Evolutionary conservation across 2,888 invertebrate species (phyloP), one percentile per base, ranked within the genome.

Genomic region (Cataglyphis albicans): DNA sequence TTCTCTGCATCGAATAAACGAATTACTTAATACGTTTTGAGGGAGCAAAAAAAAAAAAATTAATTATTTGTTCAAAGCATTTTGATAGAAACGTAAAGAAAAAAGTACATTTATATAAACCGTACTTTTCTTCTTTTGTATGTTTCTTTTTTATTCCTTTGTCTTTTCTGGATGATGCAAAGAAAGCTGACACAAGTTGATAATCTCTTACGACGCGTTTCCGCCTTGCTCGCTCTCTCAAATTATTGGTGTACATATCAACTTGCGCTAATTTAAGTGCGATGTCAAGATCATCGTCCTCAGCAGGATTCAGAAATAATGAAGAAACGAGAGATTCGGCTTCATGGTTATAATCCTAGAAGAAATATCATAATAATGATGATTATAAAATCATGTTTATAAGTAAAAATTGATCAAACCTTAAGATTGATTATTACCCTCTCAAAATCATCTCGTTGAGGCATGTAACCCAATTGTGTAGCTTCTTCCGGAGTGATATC

Each of bases 361-460:
- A 55, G 15, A 15, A n/a, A 1, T 9, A 35, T 32, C 0, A 57
- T 55, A 6, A 52, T n/a, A n/a, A 52, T n/a, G 7, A 72, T 63
- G n/a, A 72, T 63, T 38, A 10, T 59, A 18, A 32, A 18, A 44
- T 7, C 7, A 3, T 65, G 52, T 32, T 18, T 67, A 9, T 15
- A 12, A 59, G 2, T 5, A 44, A 68, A 64, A 38, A 21, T 6
- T 48, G 6, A 35, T 52, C 12, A n/a, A n/a, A 55, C 15, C 18
- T 38, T 3, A 38, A 67, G 29, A 29, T 0, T 12, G 3, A 59
- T 59, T 41, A 52, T 92, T 95, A 98, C 98, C 95, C 98, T 96
- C 95, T 99, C 99, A 95, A 98, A 99, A 94, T 99, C 99, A 96
- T 99, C 99, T 93, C 99, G 96, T 93, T 98, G 97, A 3, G 99